Evolutionary conservation across 1,140 invertebrate species (phyloP).

Genomic region (Panagrolaimus sp.): DNA sequence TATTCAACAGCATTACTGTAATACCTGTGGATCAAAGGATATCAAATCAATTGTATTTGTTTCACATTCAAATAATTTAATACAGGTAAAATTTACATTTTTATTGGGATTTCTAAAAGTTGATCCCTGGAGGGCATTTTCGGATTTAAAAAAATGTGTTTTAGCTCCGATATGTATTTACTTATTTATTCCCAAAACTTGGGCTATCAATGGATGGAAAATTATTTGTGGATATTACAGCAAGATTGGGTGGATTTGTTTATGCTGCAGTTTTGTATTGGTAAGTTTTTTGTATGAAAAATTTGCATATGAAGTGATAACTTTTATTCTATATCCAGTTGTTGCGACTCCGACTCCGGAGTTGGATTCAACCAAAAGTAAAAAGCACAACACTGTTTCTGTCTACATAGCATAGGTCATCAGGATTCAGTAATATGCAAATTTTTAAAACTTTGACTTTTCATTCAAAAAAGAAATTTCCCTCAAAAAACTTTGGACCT

Average conservation of each 20-base stretch:
- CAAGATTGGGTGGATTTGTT: slow-evolving; percentile 32
- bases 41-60: slow-evolving; percentile 8
- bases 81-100: background rate
- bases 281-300: slow-evolving; percentile 24
- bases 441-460: no score
- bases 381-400: no score
- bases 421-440: no score
- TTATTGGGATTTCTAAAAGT: no score
- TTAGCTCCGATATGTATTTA: slow-evolving; percentile 36
- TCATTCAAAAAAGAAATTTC: no score
- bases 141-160: background rate
- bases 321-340: no score
- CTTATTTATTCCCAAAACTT: slow-evolving; percentile 24
- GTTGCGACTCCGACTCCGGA: no score
- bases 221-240: slow-evolving; percentile 35
- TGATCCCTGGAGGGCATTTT: no score
- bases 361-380: no score
- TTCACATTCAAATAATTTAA: slow-evolving; percentile 14
- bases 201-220: slow-evolving; percentile 31
- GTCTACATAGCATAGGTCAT: no score
- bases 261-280: slow-evolving; percentile 33
- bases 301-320: no score
- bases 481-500: no score
- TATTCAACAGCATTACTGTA: slow-evolving; percentile 15
- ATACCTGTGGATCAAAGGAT: background rate